A percentile compares a stretch with the other conserved stretches of the same genome.
Evolutionary conservation across 2,797 vertebrate genomes (phyloP).

Genomic region (Enteromius trimaculatus): DNA sequence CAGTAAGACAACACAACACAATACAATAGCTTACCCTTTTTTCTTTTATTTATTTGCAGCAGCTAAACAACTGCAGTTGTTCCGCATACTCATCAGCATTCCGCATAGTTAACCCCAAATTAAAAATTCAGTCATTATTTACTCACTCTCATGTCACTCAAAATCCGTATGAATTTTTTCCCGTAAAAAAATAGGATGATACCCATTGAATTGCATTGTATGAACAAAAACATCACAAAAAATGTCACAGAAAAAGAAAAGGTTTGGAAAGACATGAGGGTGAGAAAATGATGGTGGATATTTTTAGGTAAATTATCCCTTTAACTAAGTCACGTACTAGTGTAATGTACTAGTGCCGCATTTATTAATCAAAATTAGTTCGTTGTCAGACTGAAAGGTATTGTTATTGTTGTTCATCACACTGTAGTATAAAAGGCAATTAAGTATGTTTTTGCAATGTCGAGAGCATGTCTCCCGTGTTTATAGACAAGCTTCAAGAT

Average conservation of each 20-base stretch:
- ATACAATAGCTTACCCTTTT: neutral
- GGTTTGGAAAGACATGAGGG: neutral
- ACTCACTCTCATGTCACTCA: neutral
- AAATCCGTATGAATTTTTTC: neutral
- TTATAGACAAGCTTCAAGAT: neutral
- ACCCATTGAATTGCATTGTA: neutral
- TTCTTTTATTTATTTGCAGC: constrained; percentile 1
- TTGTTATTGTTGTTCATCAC: neutral
- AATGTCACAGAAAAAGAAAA: neutral
- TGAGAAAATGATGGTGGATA: neutral
- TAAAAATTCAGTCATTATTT: neutral
- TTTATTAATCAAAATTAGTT: neutral
- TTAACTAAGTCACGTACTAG: neutral
- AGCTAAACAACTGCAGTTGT: neutral
- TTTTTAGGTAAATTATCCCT: neutral
- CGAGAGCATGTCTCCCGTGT: neutral
- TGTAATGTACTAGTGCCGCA: neutral
- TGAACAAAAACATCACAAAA: neutral
- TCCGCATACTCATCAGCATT: neutral
- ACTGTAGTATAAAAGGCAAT: neutral
- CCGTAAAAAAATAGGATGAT: neutral
- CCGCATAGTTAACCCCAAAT: neutral
- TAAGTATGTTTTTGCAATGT: neutral
- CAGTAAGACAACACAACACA: neutral
- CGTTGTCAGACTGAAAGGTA: neutral